A percentile compares a stretch with the other conserved stretches of the same genome.
phyloP scores from a whole-genome alignment of 2,888 invertebrate species.

The Spisula solida region DNA sequence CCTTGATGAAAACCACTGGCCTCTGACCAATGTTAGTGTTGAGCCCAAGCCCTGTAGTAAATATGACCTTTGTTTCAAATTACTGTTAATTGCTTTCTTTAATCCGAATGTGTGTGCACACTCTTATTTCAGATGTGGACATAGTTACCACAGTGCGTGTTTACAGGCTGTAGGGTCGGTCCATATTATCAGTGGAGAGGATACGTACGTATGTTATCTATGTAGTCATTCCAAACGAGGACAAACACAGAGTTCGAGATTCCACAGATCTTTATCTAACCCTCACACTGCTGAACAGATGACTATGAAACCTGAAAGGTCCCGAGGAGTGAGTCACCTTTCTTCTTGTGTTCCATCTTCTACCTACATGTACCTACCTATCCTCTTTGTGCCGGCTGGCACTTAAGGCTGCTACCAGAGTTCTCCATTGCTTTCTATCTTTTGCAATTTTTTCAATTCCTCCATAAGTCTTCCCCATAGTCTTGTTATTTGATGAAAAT shows the following conservation, averaged over 20 bases:
- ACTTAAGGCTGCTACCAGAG: too few species aligned
- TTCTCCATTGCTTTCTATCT: too few species aligned
- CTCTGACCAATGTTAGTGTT: too few species aligned
- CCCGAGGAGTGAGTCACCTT: conserved; percentile 79
- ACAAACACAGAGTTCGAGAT: conserved; percentile 80
- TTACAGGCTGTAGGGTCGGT: conserved; percentile 82
- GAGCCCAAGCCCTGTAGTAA: too few species aligned
- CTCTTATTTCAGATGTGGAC: conserved; percentile 84
- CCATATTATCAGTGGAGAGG: conserved; percentile 82
- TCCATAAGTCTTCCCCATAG: too few species aligned
- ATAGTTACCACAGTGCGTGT: conserved; percentile 86
- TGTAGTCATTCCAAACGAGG: conserved; percentile 83
- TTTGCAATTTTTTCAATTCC: too few species aligned
- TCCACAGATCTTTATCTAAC: conserved; percentile 82
- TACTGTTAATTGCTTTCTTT: not conserved
- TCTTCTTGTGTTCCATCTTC: too few species aligned
- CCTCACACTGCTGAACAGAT: conserved; percentile 62
- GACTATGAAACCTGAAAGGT: conserved; percentile 61
- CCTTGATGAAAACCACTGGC: too few species aligned
- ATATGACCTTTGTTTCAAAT: not conserved
- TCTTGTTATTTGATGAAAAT: too few species aligned
- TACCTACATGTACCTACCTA: too few species aligned
- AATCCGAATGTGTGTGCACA: not conserved
- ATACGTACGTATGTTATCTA: conserved; percentile 84
- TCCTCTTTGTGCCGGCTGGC: too few species aligned